phyloP scores from a whole-genome alignment of 2,888 invertebrate genomes.

The Alentia gelatinosa region DNA sequence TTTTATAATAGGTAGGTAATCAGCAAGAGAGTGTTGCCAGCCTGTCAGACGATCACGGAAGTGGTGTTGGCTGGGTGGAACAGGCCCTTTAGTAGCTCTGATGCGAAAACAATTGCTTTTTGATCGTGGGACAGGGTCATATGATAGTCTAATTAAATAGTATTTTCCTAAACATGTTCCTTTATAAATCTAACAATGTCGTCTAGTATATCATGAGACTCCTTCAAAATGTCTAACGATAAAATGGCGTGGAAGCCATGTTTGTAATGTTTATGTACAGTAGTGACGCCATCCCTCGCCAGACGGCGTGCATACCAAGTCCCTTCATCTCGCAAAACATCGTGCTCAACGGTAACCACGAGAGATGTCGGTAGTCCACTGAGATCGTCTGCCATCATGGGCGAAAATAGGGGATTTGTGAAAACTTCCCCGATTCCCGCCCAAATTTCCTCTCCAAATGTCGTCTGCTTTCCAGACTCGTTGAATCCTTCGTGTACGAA shows the following conservation, averaged over 20 bases:
- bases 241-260: constrained; percentile 70
- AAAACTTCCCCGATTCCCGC: constrained; percentile 64
- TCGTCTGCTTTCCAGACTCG: background rate
- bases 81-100: too few species aligned
- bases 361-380: constrained; percentile 75
- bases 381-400: constrained; percentile 76
- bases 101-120: too few species aligned
- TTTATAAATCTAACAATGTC: background rate
- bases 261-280: constrained; percentile 71
- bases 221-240: background rate
- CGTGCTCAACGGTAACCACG: constrained; percentile 80
- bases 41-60: too few species aligned
- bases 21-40: too few species aligned
- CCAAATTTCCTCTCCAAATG: constrained; percentile 51
- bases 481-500: background rate
- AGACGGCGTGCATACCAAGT: constrained; percentile 78
- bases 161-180: background rate
- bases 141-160: too few species aligned
- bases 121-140: too few species aligned
- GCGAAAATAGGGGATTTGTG: constrained; percentile 76
- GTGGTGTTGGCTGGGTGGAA: too few species aligned
- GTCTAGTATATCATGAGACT: background rate
- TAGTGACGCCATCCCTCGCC: constrained; percentile 70
- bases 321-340: constrained; percentile 80
- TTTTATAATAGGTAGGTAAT: too few species aligned